phyloP scores from a whole-genome alignment of 2,888 invertebrate species.

The Macaria liturata region DNA sequence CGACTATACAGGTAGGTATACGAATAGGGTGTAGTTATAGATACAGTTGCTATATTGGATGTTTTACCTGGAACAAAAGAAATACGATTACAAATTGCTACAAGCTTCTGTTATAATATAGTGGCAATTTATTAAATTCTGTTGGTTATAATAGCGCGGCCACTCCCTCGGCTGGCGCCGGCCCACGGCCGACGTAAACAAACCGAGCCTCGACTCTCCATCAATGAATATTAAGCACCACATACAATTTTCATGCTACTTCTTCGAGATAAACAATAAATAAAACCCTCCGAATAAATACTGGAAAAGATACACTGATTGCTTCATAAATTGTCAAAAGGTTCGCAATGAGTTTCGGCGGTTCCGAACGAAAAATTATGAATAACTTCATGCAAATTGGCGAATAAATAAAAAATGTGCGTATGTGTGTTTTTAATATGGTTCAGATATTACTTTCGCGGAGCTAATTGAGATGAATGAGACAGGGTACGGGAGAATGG shows the following conservation, averaged over 20 bases:
- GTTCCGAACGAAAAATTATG: slow-evolving; percentile 58
- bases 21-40: too few relatives aligned
- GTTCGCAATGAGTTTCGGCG: slow-evolving; percentile 61
- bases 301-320: slow-evolving; percentile 70
- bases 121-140: slow-evolving; percentile 9
- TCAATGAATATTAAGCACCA: slow-evolving; percentile 79
- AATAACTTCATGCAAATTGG: slow-evolving; percentile 65
- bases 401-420: slow-evolving; percentile 56
- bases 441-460: slow-evolving; percentile 49
- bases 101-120: slow-evolving; percentile 2
- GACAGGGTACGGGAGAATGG: slow-evolving; percentile 37
- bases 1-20: too few relatives aligned
- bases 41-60: too few relatives aligned
- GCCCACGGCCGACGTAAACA: slow-evolving; percentile 66
- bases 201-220: slow-evolving; percentile 46
- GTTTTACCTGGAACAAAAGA: slow-evolving; percentile 16
- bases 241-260: slow-evolving; percentile 70
- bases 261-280: slow-evolving; percentile 66
- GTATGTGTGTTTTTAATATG: slow-evolving; percentile 42
- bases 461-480: slow-evolving; percentile 62
- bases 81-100: neutral
- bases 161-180: slow-evolving; percentile 61
- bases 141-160: slow-evolving; percentile 39
- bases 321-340: slow-evolving; percentile 77
- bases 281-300: slow-evolving; percentile 70